Conservation (phyloP, 2,797 vertebrate genomes). For the Psittacula derbiana region DNA sequence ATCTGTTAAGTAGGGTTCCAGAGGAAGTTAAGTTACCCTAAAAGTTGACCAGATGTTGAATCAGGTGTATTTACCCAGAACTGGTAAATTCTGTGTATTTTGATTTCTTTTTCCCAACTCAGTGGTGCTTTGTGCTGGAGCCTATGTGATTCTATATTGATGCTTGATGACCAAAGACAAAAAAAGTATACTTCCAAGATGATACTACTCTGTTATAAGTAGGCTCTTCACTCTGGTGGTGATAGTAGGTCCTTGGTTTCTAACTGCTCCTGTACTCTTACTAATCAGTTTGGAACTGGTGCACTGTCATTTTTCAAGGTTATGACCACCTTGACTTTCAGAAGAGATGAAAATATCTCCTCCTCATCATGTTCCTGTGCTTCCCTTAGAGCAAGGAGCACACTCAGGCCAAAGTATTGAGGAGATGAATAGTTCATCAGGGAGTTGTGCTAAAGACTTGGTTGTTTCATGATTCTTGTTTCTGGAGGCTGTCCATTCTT, state of each 20-base stretch:
- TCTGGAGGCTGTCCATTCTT: not conserved
- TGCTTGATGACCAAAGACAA: not conserved
- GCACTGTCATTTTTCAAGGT: not conserved
- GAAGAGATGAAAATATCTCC: not conserved
- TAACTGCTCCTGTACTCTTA: not conserved
- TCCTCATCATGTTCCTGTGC: accelerated
- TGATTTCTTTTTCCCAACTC: not conserved
- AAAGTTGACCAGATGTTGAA: not conserved
- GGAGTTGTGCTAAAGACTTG: not conserved
- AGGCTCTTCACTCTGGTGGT: not conserved
- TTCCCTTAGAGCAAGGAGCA: not conserved
- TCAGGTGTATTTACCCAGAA: not conserved
- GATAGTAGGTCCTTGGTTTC: not conserved
- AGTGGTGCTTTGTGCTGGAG: not conserved
- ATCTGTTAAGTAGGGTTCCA: not conserved
- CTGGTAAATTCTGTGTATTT: not conserved
- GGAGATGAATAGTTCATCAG: not conserved
- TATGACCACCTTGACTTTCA: not conserved
- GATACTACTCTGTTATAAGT: not conserved
- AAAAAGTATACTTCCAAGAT: not conserved
- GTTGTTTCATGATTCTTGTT: not conserved
- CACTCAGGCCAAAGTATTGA: not conserved
- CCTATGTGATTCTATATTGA: not conserved
- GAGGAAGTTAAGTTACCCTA: not conserved
- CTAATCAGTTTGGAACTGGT: not conserved